phyloP scores from a whole-genome alignment of 2,113 vertebrate genomes.

The Ardeotis arabs region DNA sequence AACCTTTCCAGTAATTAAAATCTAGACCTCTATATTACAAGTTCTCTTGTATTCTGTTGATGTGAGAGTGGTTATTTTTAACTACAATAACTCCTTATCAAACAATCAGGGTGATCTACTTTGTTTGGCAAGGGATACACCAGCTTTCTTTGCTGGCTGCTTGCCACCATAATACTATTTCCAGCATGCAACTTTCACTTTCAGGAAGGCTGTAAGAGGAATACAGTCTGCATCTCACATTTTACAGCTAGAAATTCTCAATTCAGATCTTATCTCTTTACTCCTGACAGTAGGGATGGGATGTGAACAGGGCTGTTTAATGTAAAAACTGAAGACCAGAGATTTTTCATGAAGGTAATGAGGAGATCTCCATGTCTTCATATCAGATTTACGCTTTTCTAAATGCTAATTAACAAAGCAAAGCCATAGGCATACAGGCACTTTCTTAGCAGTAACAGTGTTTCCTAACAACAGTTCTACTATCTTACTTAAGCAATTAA shows the following conservation, averaged over 20 bases:
- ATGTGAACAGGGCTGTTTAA: not conserved
- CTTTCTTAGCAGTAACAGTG: not conserved
- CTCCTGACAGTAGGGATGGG: not conserved
- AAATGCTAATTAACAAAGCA: not conserved
- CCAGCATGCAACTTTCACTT: not conserved
- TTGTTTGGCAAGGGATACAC: not conserved
- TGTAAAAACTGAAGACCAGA: not conserved
- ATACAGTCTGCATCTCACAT: not conserved
- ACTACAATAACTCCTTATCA: not conserved
- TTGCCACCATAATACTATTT: not conserved
- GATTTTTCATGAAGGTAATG: not conserved
- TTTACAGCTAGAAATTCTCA: not conserved
- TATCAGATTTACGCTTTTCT: not conserved
- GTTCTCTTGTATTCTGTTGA: not conserved
- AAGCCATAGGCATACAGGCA: not conserved
- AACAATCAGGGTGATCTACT: not conserved
- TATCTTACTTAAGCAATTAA: not conserved
- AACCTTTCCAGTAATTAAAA: not conserved
- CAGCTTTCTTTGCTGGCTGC: not conserved
- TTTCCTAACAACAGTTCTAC: not conserved
- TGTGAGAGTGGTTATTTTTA: not conserved
- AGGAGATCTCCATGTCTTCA: not conserved
- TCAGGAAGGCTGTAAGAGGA: not conserved
- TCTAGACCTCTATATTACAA: not conserved
- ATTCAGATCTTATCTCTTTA: not conserved